A percentile compares a stretch with the other conserved stretches of the same genome.
These are phyloP conservation scores for Anoura caudifer DNA, from an alignment of 2,113 vertebrate species.

Conservation along the genomic window DNA sequence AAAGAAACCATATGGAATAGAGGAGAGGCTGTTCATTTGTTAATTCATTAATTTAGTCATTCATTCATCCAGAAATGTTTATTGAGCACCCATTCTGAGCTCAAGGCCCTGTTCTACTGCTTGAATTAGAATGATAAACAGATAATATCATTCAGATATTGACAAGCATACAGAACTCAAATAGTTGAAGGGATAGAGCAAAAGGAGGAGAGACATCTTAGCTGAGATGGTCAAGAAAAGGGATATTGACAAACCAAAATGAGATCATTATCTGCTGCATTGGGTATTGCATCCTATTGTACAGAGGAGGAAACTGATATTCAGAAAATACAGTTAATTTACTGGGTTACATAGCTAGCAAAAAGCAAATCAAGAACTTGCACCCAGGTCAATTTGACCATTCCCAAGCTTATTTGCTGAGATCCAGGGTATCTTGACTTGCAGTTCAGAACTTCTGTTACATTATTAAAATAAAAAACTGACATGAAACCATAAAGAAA, in stretches of 20 bases:
- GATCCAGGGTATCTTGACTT: neutral
- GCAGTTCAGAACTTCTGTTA: neutral
- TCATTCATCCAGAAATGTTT: neutral
- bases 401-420: neutral
- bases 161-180: neutral
- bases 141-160: neutral
- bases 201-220: neutral
- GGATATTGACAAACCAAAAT: neutral
- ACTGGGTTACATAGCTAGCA: neutral
- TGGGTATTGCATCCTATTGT: neutral
- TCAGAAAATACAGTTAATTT: neutral
- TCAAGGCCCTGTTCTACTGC: neutral
- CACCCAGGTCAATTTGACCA: neutral
- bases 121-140: neutral
- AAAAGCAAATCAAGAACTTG: neutral
- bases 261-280: neutral
- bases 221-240: neutral
- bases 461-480: neutral
- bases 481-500: neutral
- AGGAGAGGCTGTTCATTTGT: neutral
- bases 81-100: neutral
- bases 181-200: neutral
- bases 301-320: neutral
- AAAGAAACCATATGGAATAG: neutral
- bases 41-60: neutral